These are phyloP conservation scores for Sigmodon hispidus DNA, from an alignment of 2,113 vertebrate genomes.

Conservation along the genomic window DNA sequence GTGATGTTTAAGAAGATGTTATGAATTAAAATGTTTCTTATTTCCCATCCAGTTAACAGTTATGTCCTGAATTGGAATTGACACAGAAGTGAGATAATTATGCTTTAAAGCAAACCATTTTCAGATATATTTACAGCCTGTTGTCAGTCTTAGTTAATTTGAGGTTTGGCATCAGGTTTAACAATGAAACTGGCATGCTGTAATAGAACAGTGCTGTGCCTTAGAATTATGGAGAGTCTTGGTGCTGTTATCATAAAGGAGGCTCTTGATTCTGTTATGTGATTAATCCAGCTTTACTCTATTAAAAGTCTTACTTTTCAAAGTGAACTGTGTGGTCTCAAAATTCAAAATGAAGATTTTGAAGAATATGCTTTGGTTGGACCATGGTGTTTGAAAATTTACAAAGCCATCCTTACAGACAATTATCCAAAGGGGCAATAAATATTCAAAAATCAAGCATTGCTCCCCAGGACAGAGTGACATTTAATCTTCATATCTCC, in stretches of 20 bases:
- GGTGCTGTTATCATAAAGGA: not conserved
- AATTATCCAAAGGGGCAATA: not conserved
- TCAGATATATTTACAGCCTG: not conserved
- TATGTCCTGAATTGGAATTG: slow-evolving; percentile 27
- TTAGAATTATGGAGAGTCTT: not conserved
- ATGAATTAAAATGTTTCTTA: slow-evolving; percentile 62
- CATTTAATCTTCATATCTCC: not conserved
- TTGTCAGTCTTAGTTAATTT: not conserved
- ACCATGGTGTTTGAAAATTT: slow-evolving; percentile 28
- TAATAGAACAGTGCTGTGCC: not conserved
- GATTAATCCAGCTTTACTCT: not conserved
- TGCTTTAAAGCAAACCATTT: slow-evolving; percentile 27
- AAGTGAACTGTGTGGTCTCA: not conserved
- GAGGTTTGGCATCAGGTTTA: slow-evolving; percentile 34
- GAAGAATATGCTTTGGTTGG: not conserved
- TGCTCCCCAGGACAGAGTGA: not conserved
- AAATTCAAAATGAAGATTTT: not conserved
- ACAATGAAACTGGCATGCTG: not conserved
- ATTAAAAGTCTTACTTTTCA: not conserved
- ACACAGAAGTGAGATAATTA: slow-evolving; percentile 6
- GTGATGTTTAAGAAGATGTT: slow-evolving; percentile 35
- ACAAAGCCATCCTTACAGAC: not conserved
- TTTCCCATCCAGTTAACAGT: slow-evolving; percentile 61
- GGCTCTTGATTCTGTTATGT: not conserved
- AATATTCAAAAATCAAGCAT: not conserved